These are phyloP conservation scores for Chrysogorgia sp. DNA, from an alignment of 92 coral and sea anemone genomes.

Conservation along the genomic window DNA sequence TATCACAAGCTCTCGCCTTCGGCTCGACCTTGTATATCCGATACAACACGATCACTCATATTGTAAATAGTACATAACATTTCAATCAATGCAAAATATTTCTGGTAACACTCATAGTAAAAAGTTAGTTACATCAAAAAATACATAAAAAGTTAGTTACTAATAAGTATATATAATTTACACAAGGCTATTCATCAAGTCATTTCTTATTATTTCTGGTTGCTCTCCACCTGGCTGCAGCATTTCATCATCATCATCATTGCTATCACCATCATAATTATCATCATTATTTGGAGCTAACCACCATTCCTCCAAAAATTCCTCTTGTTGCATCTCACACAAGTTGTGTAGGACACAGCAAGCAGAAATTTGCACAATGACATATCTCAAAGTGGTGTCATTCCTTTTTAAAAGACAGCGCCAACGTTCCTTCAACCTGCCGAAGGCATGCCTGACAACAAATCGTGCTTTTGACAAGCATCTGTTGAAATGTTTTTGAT, in stretches of 20 bases:
- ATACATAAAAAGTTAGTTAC: too few species aligned
- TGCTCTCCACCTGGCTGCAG: not conserved
- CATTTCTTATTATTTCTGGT: constrained; percentile 15
- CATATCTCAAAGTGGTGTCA: constrained; percentile 49
- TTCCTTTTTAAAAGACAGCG: constrained; percentile 29
- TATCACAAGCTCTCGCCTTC: too few species aligned
- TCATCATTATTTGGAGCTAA: not conserved
- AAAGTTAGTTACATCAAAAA: too few species aligned
- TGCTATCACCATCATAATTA: not conserved
- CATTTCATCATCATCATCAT: constrained; percentile 14
- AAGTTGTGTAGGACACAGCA: constrained; percentile 59
- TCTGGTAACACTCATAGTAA: too few species aligned
- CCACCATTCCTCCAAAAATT: constrained; percentile 36
- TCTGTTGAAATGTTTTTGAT: constrained; percentile 16
- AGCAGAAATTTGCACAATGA: constrained; percentile 39
- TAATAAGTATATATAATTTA: too few species aligned
- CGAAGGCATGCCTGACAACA: constrained; percentile 48
- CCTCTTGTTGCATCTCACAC: constrained; percentile 32
- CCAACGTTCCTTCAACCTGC: constrained; percentile 51
- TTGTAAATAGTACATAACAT: too few species aligned
- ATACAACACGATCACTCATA: too few species aligned
- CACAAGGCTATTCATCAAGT: constrained; percentile 6
- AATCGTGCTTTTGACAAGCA: constrained; percentile 30
- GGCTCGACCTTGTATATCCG: too few species aligned
- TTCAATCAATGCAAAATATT: too few species aligned